Evolutionary conservation across 2,888 invertebrate species (phyloP), one percentile per base, ranked within the genome.

Genomic region (Ochlodes sylvanus): DNA sequence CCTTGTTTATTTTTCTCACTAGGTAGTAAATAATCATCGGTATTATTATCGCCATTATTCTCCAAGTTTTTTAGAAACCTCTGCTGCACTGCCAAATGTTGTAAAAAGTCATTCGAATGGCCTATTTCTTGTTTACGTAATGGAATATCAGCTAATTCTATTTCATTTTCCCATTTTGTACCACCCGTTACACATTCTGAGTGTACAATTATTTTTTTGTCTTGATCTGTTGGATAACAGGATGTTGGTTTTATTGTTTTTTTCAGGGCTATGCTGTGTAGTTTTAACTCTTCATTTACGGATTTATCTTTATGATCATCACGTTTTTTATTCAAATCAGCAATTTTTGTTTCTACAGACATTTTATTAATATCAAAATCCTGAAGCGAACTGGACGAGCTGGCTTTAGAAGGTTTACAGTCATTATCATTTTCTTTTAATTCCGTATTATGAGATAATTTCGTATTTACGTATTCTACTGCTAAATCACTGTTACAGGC

Each of bases 101-200:
- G 19, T 15, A 68, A 56, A 21, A 68, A 68, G 38, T 68, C 67
- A 62, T 62, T 47, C 7, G 61, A 62, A 47, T 61, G 42, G 44
- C 19, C 42, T 3, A n/a, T 34, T n/a, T 15, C 15, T 38, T 19
- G 21, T 47, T 55, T 67, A 55, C n/a, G n/a, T 34, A 47, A 21
- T 17, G 61, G 61, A 15, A 67, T 44, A n/a, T 55, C 61, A 7
- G 19, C 34, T 47, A 67, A 47, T 61, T 67, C 67, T 34, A 67
- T 61, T 47, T 55, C 67, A 12, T 67, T 55, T 44, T 44, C 47
- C 2, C 12, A 3, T 7, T 17, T 27, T 9, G 21, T 19, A 32
- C 42, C 7, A 10, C 19, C 41, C 41, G 27, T 52, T n/a, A 27
- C 3, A 27, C 12, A 42, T 21, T 50, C 15, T 38, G 21, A 38